These are phyloP conservation scores for Oscheius sp. DNA, from an alignment of 2,888 invertebrate genomes.

Conservation along the genomic window DNA sequence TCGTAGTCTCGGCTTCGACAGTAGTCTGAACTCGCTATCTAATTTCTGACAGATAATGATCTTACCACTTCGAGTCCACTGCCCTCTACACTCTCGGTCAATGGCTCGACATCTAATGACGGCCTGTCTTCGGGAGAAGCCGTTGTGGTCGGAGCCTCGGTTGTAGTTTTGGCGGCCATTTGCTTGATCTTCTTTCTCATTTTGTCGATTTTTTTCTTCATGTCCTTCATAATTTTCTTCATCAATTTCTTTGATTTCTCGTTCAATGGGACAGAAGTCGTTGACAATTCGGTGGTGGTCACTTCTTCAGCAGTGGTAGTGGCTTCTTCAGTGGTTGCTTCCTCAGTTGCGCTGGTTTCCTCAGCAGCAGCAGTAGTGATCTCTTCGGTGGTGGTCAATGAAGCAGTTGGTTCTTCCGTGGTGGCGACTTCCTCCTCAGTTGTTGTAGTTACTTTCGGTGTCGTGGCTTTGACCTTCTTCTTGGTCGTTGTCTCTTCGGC, in stretches of 20 bases:
- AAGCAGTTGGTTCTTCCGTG: conserved; percentile 17
- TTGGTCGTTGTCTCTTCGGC: conserved; percentile 11
- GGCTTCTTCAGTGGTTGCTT: neutral
- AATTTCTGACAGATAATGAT: too few species aligned
- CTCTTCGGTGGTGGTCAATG: neutral
- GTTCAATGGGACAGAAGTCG: conserved; percentile 26
- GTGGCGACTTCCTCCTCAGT: conserved; percentile 3
- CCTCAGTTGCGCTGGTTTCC: neutral
- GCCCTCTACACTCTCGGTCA: conserved; percentile 26
- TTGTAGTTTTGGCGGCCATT: neutral
- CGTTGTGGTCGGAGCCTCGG: conserved; percentile 12
- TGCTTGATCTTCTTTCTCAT: conserved; percentile 14
- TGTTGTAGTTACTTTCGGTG: neutral
- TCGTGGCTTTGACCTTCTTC: neutral
- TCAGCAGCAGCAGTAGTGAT: neutral
- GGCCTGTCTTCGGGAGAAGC: conserved; percentile 21
- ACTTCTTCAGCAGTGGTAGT: neutral
- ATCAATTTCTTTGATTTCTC: conserved; percentile 31
- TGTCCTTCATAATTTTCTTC: conserved; percentile 39
- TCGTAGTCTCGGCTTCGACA: conserved; percentile 16
- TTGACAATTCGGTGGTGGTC: conserved; percentile 19
- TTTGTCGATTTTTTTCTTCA: conserved; percentile 41
- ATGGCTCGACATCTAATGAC: conserved; percentile 21
- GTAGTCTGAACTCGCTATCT: neutral
- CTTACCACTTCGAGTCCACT: conserved; percentile 10